Conservation (phyloP, 1,140 invertebrate species). For the Ips nitidus region DNA sequence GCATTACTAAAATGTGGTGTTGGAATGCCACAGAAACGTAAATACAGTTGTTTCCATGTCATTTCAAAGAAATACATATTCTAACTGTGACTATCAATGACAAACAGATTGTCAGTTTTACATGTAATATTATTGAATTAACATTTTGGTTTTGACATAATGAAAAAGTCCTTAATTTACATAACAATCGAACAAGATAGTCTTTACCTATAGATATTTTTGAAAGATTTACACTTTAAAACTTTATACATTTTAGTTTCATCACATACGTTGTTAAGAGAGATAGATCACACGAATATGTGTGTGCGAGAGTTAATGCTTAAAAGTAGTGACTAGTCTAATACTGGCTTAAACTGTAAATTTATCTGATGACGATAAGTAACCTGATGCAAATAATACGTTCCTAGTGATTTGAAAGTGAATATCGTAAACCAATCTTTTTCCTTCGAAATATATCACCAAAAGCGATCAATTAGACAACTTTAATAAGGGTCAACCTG, state of each 20-base stretch:
- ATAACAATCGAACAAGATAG: conserved; percentile 38
- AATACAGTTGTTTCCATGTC: conserved; percentile 19
- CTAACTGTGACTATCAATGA: conserved; percentile 28
- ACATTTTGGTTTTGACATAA: conserved; percentile 21
- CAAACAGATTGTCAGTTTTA: conserved; percentile 34
- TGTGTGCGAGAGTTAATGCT: conserved; percentile 14
- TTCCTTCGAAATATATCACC: too few species aligned
- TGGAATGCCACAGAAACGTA: conserved; percentile 32
- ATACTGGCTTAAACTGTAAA: conserved; percentile 18
- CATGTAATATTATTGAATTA: conserved; percentile 25
- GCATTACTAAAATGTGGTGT: conserved; percentile 41
- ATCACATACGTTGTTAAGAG: conserved; percentile 36
- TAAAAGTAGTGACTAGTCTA: conserved; percentile 29
- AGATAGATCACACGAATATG: conserved; percentile 30
- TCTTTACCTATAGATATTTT: conserved; percentile 25
- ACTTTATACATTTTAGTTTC: conserved; percentile 29
- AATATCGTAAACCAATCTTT: too few species aligned
- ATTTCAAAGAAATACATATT: conserved; percentile 21
- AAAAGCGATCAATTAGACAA: background rate
- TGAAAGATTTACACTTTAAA: conserved; percentile 27
- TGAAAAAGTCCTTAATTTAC: conserved; percentile 30
- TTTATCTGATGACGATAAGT: conserved; percentile 15
- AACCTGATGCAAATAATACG: conserved; percentile 27
- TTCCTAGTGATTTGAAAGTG: background rate
- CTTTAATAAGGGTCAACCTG: conserved; percentile 28